These are phyloP conservation scores for Elmis aenea DNA, from an alignment of 2,888 invertebrate genomes.

Conservation along the genomic window DNA sequence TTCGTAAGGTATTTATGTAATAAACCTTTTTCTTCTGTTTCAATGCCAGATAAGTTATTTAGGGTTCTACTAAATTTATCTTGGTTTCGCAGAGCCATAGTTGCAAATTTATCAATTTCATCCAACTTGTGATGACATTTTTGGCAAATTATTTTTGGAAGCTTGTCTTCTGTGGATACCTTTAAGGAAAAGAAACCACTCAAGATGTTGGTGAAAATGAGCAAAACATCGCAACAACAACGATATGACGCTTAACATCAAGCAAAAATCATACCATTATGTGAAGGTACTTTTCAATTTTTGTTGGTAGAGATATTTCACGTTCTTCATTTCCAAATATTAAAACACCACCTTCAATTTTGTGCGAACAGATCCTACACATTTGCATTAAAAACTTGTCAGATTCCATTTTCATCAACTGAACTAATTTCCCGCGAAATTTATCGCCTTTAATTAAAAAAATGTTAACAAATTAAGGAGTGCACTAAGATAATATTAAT, in stretches of 20 bases:
- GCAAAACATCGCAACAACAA: too few species aligned
- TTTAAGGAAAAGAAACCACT: constrained; percentile 36
- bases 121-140: constrained; percentile 61
- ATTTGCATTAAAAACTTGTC: constrained; percentile 30
- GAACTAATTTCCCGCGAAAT: constrained; percentile 21
- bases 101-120: constrained; percentile 62
- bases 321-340: constrained; percentile 64
- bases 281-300: constrained; percentile 63
- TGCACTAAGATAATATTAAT: constrained; percentile 30
- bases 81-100: constrained; percentile 60
- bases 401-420: constrained; percentile 38
- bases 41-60: constrained; percentile 29
- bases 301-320: constrained; percentile 59
- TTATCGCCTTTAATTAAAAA: constrained; percentile 28
- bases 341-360: constrained; percentile 56
- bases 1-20: constrained; percentile 53
- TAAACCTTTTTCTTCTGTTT: constrained; percentile 44
- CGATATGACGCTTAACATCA: too few species aligned
- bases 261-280: constrained; percentile 61
- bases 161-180: constrained; percentile 61
- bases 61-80: constrained; percentile 50
- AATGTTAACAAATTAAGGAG: constrained; percentile 28
- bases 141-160: constrained; percentile 65
- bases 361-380: constrained; percentile 63
- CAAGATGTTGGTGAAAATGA: constrained; percentile 4